Evolutionary conservation across 2,797 vertebrate species (phyloP), one percentile per base, ranked within the genome.

Genomic region (Neostethus bicornis): DNA sequence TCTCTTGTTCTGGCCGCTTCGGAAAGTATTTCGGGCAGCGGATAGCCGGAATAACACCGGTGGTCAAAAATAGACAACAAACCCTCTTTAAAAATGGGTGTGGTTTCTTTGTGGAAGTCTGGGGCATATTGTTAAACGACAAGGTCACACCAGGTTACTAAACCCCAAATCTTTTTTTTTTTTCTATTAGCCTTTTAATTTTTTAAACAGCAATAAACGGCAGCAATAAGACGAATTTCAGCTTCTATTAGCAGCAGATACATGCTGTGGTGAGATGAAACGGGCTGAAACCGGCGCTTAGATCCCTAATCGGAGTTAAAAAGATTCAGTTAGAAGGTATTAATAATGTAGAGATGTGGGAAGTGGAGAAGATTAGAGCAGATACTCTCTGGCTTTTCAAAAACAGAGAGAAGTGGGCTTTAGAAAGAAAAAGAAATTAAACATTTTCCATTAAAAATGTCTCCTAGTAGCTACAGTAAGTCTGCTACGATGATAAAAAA

Each of bases 301-400:
- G 60, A 70, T 46, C 52, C 48, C 59, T 85, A 76, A 88, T 83
- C 34, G 26, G 13, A 62, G 49, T 68, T 75, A 60, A 83, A 67
- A 60, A 43, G 77, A 66, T 51, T 59, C 81, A 75, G 70, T 88
- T 85, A 84, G 59, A 71, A 41, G 1, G 1, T 10, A 86, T 88
- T 77, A 87, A 85, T 87, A 84, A 87, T 88, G 66, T 25, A 87
- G 37, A 29, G 46, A 42, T 46, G 73, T 20, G 39, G 49, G 29
- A 45, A 55, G 73, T 29, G 48, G 66, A 63, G 12, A 44, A 4
- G 6, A 65, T 68, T 1, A 8, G 56, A 59, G 45, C 52, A 74
- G 52, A 72, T 61, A 51, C 41, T 11, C 5, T 34, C 38, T 70
- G 8, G 31, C 43, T 69, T 41, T 55, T 34, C 7, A 43, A 32